Conservation (phyloP, 2,888 invertebrate genomes). For the Meghimatium bilineatum region DNA sequence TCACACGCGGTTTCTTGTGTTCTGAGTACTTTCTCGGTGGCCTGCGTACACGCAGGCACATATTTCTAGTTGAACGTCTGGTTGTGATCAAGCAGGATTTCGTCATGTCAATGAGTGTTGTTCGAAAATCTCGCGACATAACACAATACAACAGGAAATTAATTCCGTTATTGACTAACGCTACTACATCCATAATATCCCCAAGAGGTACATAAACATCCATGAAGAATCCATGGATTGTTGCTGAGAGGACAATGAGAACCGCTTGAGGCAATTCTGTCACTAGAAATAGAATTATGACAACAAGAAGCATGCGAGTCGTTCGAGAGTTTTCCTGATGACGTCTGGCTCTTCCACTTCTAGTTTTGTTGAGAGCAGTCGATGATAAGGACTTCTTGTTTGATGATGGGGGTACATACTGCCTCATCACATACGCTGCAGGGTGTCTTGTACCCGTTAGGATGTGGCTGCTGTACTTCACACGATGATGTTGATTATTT, state of each 20-base stretch:
- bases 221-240: constrained; percentile 83
- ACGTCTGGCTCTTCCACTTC: not conserved
- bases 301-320: constrained; percentile 91
- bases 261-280: constrained; percentile 91
- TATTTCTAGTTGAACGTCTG: not conserved
- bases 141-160: constrained; percentile 95
- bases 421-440: not conserved
- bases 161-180: constrained; percentile 91
- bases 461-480: not conserved
- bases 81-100: constrained; percentile 19
- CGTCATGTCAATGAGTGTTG: constrained; percentile 72
- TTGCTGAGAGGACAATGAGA: constrained; percentile 84
- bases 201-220: constrained; percentile 81
- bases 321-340: constrained; percentile 82
- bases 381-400: not conserved
- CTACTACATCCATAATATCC: constrained; percentile 92
- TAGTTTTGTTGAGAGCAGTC: not conserved
- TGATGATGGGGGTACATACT: not conserved
- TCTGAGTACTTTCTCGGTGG: not conserved
- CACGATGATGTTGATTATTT: not conserved
- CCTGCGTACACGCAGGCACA: not conserved
- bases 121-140: constrained; percentile 93
- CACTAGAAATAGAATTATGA: constrained; percentile 89
- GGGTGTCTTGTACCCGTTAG: not conserved
- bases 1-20: not conserved